Base-by-base conservation (phyloP, 2,888 invertebrate species). In the Lamproptera curius region DNA sequence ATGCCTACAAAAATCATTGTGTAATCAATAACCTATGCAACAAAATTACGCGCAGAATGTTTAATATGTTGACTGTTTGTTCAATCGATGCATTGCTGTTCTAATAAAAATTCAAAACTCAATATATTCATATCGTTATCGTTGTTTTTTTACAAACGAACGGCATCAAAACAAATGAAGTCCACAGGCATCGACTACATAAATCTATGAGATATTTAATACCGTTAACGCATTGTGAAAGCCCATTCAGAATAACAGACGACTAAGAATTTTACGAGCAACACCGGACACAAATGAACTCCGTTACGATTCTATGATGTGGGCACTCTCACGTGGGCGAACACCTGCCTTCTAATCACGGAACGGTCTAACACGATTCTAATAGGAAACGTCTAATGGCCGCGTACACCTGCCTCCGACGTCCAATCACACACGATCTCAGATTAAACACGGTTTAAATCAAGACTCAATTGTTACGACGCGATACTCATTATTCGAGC, bases 261-360 rank as follows among this genome's bases (percentile, higher is more conserved):
- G 34, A 8, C 23, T 16, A 46, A 14, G 39, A 33, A 46, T 20
- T 34, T 38, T 14, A 40, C 11, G 28, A 26, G 9, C 37, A 46
- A 41, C 46, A 42, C 31, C 11, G 10, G 40, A 49, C 40, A 48
- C 48, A 51, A 46, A 42, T 61, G 63, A 62, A 66, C 67, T 67
- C 76, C 72, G 75, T 67, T 73, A 68, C n/a, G 65, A 60, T 70
- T 43, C 60, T n/a, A 61, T 72, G 70, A 73, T 75, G 73, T 69
- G 71, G 56, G 60, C 56, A 53, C 54, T 50, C 57, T 42, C 56
- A 62, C 57, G 71, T 73, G 72, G 69, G 68, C 67, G 70, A 62
- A 56, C 85, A 86, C 84, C 85, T 85, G 83, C 76, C 59, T 53
- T 69, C 67, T 65, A 70, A 79, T 78, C 74, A 79, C 73, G 67